Evolutionary conservation across 2,888 invertebrate genomes (phyloP), one percentile per base, ranked within the genome.

Genomic region (Drosophila mettleri): DNA sequence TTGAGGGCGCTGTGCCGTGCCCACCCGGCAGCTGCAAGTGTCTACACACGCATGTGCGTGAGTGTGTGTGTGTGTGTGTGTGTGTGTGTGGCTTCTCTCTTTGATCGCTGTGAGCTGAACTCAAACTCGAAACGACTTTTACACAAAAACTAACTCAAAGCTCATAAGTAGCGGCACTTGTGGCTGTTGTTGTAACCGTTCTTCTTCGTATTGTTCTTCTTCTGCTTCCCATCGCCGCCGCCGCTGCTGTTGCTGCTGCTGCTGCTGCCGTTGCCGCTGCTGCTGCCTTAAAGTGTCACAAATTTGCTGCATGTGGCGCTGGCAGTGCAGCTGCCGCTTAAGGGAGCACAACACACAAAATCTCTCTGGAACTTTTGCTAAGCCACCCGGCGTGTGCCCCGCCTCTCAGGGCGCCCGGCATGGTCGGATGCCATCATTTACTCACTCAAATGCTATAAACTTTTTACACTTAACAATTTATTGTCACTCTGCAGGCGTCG

Each of bases 391-490:
- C n/a, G n/a, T n/a, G n/a, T 60, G 54, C 66, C 57, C 57, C 55
- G 48, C n/a, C n/a, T 9, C 16, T n/a, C 6, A n/a, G 24, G 14
- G 20, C 18, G 3, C 29, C 7, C 29, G 27, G 34, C 39, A 46
- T 61, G 55, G 66, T 64, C 70, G 68, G 75, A 69, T 69, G 77
- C 82, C 83, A 80, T 78, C 80, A 78, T 74, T 86, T 78, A 86
- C 77, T 84, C 87, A 86, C 85, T 84, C 85, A 72, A 86, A 83
- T 83, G 81, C 74, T 81, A 73, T 79, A 85, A 87, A 85, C 80
- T 85, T 87, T 80, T 82, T 83, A 76, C 87, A 81, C 85, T 86
- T 84, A 86, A 86, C 83, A 83, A 83, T 83, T 83, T 84, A 83
- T 83, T 83, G 87, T 83, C 83, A 86, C 85, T 81, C 87, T 70